phyloP scores from a whole-genome alignment of 2,888 invertebrate species.

The Andrena fulva region DNA sequence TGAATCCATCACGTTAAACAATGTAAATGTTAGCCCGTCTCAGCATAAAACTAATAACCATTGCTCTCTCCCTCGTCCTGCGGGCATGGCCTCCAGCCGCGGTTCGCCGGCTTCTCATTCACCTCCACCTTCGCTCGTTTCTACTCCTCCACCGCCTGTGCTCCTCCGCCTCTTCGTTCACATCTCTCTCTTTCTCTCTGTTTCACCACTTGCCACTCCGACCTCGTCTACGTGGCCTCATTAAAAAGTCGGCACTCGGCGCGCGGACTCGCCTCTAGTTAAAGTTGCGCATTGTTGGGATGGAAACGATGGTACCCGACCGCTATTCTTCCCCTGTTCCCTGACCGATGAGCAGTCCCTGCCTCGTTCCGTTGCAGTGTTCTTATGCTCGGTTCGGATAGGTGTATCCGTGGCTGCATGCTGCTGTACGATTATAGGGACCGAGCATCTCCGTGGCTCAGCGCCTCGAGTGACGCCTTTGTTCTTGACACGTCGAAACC shows the following conservation, averaged over 20 bases:
- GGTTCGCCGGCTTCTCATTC: constrained; percentile 82
- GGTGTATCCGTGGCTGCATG: not conserved
- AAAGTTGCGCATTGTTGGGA: constrained; percentile 53
- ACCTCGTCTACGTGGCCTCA: constrained; percentile 64
- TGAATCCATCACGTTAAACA: constrained; percentile 84
- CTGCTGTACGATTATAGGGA: too few species aligned
- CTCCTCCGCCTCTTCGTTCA: not conserved
- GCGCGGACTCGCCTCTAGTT: constrained; percentile 41
- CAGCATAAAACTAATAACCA: constrained; percentile 83
- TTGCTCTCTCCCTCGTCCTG: constrained; percentile 74
- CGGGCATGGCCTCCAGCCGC: constrained; percentile 76
- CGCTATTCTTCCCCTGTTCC: constrained; percentile 33
- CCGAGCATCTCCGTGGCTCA: too few species aligned
- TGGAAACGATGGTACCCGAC: constrained; percentile 38
- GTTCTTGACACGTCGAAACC: too few species aligned
- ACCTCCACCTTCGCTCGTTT: constrained; percentile 48
- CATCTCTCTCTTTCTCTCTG: constrained; percentile 10
- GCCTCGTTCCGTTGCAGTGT: not conserved
- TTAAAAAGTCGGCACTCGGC: constrained; percentile 63
- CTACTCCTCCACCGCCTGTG: constrained; percentile 34
- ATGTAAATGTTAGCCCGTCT: constrained; percentile 84
- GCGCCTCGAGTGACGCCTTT: too few species aligned
- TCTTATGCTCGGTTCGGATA: not conserved
- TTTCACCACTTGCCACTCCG: constrained; percentile 30
- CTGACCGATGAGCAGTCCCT: constrained; percentile 26